Conservation (phyloP, 2,888 invertebrate species). For the Polymixis lichenea region DNA sequence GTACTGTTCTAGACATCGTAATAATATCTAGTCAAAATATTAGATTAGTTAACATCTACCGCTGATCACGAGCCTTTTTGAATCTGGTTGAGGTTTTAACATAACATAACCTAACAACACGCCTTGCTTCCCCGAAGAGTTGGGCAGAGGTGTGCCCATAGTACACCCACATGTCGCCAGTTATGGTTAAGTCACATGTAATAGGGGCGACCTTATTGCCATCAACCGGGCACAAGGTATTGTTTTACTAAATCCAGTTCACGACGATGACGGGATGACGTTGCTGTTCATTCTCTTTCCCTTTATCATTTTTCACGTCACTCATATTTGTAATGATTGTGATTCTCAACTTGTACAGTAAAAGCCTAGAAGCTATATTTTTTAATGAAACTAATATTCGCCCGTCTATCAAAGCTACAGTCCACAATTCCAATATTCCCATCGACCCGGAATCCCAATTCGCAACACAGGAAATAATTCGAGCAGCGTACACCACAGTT, state of each 20-base stretch:
- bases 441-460: slow-evolving; percentile 29
- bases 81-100: no score
- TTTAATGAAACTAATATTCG: no score
- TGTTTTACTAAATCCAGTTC: not conserved
- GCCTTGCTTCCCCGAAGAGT: no score
- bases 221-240: no score
- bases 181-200: no score
- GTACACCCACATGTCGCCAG: no score
- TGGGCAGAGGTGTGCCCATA: no score
- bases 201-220: no score
- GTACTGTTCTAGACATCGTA: not conserved
- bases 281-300: not conserved
- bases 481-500: slow-evolving; percentile 34
- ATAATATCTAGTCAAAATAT: not conserved
- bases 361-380: not conserved
- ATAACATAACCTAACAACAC: no score
- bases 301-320: not conserved
- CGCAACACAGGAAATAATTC: slow-evolving; percentile 51
- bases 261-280: not conserved
- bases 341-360: not conserved
- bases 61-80: not conserved
- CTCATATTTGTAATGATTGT: not conserved
- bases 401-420: not conserved
- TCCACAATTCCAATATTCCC: slow-evolving; percentile 17
- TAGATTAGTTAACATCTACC: not conserved